These are phyloP conservation scores for Malurus alboscapulatus DNA, from an alignment of 2,113 vertebrate species.

Conservation along the genomic window DNA sequence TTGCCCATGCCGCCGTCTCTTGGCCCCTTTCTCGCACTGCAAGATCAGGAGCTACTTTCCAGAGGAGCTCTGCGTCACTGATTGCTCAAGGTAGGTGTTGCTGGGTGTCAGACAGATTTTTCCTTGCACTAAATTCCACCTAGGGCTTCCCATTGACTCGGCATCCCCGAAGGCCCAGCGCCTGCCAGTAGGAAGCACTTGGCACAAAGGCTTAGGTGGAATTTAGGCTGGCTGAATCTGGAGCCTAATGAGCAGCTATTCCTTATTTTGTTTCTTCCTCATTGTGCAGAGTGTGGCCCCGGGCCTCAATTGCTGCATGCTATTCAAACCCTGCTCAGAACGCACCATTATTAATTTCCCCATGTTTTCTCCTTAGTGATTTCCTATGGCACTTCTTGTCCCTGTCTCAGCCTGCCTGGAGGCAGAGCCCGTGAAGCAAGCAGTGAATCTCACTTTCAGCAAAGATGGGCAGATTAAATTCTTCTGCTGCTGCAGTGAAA, in stretches of 20 bases:
- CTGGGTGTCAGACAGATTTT: not conserved
- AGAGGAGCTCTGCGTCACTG: not conserved
- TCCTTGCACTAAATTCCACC: not conserved
- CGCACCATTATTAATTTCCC: constrained; percentile 43
- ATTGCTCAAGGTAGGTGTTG: not conserved
- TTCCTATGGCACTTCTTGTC: constrained; percentile 12
- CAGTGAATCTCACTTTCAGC: not conserved
- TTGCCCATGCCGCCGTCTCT: not conserved
- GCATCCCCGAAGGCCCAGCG: not conserved
- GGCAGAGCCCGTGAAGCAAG: not conserved
- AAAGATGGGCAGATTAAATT: not conserved
- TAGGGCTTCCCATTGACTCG: not conserved
- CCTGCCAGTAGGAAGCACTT: constrained; percentile 27
- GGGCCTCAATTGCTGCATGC: constrained; percentile 21
- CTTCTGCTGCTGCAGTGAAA: not conserved
- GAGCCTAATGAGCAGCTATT: constrained; percentile 46
- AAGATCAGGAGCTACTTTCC: not conserved
- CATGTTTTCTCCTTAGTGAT: constrained; percentile 30
- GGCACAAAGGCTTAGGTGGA: constrained; percentile 40
- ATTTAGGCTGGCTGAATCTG: constrained; percentile 48
- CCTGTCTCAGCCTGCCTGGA: not conserved
- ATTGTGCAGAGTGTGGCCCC: constrained; percentile 52
- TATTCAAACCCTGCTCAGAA: constrained; percentile 54
- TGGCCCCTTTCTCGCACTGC: not conserved
- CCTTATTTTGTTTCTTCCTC: constrained; percentile 57